These are phyloP conservation scores for Ips typographus DNA, from an alignment of 1,140 invertebrate species.

Conservation along the genomic window DNA sequence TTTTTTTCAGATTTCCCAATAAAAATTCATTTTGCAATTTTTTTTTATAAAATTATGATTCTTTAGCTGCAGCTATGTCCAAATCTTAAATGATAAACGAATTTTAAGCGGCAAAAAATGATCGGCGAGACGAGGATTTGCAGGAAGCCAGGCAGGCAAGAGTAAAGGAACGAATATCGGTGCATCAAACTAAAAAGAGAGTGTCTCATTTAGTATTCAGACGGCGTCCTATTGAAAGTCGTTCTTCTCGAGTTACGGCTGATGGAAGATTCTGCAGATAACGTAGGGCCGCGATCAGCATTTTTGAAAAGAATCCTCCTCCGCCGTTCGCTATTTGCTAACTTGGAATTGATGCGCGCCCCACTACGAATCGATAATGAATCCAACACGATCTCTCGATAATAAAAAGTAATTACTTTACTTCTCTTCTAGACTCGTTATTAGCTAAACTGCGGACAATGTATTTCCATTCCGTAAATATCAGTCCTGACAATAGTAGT, in stretches of 20 bases:
- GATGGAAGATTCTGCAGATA: constrained; percentile 30
- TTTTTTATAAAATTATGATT: too few species aligned
- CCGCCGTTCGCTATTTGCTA: constrained; percentile 20
- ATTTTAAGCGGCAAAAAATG: too few species aligned
- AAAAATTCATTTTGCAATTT: too few species aligned
- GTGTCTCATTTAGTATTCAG: constrained; percentile 15
- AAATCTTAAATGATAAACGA: too few species aligned
- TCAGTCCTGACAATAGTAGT: too few species aligned
- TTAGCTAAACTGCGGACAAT: too few species aligned
- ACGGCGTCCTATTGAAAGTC: constrained; percentile 14
- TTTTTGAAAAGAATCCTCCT: constrained; percentile 31
- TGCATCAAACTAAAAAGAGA: neutral
- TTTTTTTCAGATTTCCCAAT: too few species aligned
- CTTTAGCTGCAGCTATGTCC: too few species aligned
- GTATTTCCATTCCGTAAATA: too few species aligned
- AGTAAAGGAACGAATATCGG: neutral
- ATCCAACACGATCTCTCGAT: neutral
- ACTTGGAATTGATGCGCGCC: constrained; percentile 20
- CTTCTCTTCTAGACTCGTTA: neutral
- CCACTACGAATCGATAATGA: constrained; percentile 28
- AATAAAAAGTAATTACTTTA: constrained; percentile 3
- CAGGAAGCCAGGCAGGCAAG: too few species aligned
- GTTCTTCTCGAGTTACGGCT: constrained; percentile 19
- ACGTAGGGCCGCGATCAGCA: constrained; percentile 28
- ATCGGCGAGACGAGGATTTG: too few species aligned